These are phyloP conservation scores for Oryzias sinensis DNA, from an alignment of 2,797 vertebrate genomes.

Conservation along the genomic window DNA sequence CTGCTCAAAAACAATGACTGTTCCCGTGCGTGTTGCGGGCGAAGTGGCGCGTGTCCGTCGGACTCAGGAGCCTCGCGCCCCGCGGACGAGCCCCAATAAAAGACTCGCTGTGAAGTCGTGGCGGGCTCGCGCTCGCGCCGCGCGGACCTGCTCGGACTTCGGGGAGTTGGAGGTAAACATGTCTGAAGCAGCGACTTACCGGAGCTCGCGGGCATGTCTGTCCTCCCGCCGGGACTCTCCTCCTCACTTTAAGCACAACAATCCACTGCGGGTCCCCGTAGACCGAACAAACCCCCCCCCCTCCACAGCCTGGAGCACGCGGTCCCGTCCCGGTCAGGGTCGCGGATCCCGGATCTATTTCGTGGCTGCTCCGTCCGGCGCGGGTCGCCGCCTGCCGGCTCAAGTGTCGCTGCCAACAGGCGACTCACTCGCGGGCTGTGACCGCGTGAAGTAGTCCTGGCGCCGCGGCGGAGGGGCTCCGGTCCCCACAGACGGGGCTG, in stretches of 20 bases:
- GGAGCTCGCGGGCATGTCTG: slow-evolving; percentile 77
- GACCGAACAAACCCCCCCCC: slow-evolving; percentile 45
- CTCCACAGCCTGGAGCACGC: slow-evolving; percentile 54
- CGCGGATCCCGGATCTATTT: slow-evolving; percentile 59
- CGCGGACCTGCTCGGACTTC: slow-evolving; percentile 15
- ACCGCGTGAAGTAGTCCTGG: slow-evolving; percentile 6
- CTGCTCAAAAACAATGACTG: too few relatives aligned
- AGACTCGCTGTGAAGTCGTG: background rate
- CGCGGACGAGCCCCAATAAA: too few relatives aligned
- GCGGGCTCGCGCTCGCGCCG: slow-evolving; percentile 37
- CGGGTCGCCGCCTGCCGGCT: slow-evolving; percentile 52
- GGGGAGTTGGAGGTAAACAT: slow-evolving; percentile 17
- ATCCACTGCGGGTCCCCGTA: slow-evolving; percentile 57
- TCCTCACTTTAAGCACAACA: slow-evolving; percentile 55
- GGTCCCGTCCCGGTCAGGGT: slow-evolving; percentile 57
- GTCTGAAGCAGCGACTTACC: slow-evolving; percentile 66
- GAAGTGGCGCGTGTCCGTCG: too few relatives aligned
- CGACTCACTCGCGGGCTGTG: slow-evolving; percentile 8
- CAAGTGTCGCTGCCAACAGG: slow-evolving; percentile 39
- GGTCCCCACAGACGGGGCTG: slow-evolving; percentile 34
- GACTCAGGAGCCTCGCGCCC: too few relatives aligned
- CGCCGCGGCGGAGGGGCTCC: slow-evolving; percentile 20
- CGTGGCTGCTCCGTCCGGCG: slow-evolving; percentile 55
- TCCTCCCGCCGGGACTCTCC: slow-evolving; percentile 61
- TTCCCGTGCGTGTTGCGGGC: too few relatives aligned